Conservation (phyloP, 1,140 invertebrate species). For the Oppia nitens region DNA sequence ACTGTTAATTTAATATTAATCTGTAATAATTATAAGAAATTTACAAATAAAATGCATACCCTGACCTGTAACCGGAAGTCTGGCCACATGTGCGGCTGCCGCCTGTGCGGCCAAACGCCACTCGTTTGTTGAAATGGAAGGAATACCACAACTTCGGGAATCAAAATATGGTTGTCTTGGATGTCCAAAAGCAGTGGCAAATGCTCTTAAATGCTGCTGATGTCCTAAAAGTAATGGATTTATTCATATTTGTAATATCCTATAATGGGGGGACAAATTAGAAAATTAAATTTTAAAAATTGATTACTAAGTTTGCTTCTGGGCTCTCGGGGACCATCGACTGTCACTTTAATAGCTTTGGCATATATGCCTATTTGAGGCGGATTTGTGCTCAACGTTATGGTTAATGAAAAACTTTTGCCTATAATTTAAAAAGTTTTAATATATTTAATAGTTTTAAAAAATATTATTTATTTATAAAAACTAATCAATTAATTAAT, state of each 20-base stretch:
- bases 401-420: constrained; percentile 91
- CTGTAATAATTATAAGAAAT: too few species aligned
- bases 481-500: too few species aligned
- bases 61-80: constrained; percentile 11
- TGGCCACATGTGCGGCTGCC: constrained; percentile 18
- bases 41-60: too few species aligned
- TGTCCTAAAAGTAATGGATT: constrained; percentile 17
- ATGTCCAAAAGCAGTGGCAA: constrained; percentile 19
- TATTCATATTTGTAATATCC: neutral
- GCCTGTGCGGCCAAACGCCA: constrained; percentile 25
- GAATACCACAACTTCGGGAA: constrained; percentile 26
- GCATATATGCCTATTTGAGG: constrained; percentile 92
- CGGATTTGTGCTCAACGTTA: constrained; percentile 77
- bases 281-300: neutral
- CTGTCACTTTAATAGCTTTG: constrained; percentile 97
- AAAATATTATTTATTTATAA: too few species aligned
- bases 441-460: too few species aligned
- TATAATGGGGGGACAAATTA: neutral
- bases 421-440: constrained; percentile 36
- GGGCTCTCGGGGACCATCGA: constrained; percentile 94
- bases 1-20: too few species aligned
- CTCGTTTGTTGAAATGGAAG: constrained; percentile 24
- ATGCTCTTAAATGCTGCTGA: constrained; percentile 21
- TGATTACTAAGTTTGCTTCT: constrained; percentile 82
- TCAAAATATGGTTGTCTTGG: constrained; percentile 19